These are phyloP conservation scores for Crocidura indochinensis DNA, from an alignment of 2,797 vertebrate species.

Conservation along the genomic window DNA sequence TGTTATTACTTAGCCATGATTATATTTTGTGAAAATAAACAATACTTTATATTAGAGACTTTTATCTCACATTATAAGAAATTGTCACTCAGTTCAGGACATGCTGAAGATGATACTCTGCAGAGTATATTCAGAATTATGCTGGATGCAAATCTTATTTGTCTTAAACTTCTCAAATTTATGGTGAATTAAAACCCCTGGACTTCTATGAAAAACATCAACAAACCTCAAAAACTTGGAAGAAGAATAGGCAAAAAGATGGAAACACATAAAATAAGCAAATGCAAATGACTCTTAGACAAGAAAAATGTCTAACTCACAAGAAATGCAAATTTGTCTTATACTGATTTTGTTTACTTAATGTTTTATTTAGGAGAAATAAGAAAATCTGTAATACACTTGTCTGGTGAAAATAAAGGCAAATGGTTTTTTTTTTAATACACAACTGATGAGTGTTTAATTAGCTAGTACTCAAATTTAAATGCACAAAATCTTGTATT, in stretches of 20 bases:
- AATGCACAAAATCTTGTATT: conserved; percentile 24
- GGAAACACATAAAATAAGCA: conserved; percentile 22
- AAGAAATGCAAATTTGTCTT: conserved; percentile 2
- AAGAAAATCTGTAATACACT: not conserved
- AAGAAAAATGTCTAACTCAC: too few relatives aligned
- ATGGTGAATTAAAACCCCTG: conserved; percentile 70
- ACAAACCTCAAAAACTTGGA: not conserved
- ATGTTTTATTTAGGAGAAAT: conserved; percentile 42
- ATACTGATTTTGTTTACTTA: not conserved
- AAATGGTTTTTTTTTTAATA: conserved; percentile 8
- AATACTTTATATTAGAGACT: conserved; percentile 65
- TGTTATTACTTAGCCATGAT: conserved; percentile 73
- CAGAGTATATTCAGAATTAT: conserved; percentile 79
- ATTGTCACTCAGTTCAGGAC: conserved; percentile 8
- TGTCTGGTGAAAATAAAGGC: conserved; percentile 18
- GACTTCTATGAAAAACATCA: conserved; percentile 9
- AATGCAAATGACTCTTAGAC: not conserved
- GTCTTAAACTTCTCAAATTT: conserved; percentile 74
- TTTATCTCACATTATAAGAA: conserved; percentile 42
- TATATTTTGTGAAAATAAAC: conserved; percentile 77
- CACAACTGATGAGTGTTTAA: not conserved
- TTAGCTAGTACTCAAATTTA: conserved; percentile 34
- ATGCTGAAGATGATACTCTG: conserved; percentile 33
- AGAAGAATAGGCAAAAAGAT: not conserved
- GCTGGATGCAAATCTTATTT: conserved; percentile 77